Percentiles rank a stretch among this genome's conserved stretches.
Conservation (phyloP, 1,140 invertebrate species). For the Druon quercuslanigerum region DNA sequence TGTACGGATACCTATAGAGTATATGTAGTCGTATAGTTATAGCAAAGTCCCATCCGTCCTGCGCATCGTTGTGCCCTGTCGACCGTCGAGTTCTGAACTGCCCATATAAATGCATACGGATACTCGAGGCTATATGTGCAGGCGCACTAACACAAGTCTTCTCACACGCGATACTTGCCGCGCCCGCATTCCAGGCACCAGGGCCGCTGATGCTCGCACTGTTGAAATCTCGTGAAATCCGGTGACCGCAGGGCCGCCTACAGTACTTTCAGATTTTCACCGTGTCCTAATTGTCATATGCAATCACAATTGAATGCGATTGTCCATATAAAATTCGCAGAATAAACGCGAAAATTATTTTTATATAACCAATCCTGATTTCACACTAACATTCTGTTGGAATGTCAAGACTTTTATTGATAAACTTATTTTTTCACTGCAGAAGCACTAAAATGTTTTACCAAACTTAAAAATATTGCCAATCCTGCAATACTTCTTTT, state of each 20-base stretch:
- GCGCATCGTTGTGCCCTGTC: neutral
- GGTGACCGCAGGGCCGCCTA: conserved; percentile 55
- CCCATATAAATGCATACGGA: conserved; percentile 38
- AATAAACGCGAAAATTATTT: no score
- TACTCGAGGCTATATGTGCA: conserved; percentile 36
- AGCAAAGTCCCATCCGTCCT: no score
- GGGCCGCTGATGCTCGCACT: conserved; percentile 66
- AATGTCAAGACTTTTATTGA: no score
- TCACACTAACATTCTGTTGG: no score
- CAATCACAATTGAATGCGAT: neutral
- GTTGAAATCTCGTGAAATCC: conserved; percentile 67
- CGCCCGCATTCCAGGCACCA: conserved; percentile 75
- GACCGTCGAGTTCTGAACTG: conserved; percentile 45
- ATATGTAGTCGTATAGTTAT: no score
- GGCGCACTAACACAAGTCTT: conserved; percentile 45
- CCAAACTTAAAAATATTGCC: no score
- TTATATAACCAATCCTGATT: no score
- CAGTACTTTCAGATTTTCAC: conserved; percentile 37
- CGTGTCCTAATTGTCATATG: neutral
- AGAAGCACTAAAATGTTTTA: no score
- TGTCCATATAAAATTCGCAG: neutral
- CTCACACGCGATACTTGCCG: conserved; percentile 70
- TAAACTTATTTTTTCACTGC: no score
- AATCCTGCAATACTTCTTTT: no score
- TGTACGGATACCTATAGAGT: no score